Base-by-base conservation (phyloP, 2,113 vertebrate species). In the Lamprotornis superbus region DNA sequence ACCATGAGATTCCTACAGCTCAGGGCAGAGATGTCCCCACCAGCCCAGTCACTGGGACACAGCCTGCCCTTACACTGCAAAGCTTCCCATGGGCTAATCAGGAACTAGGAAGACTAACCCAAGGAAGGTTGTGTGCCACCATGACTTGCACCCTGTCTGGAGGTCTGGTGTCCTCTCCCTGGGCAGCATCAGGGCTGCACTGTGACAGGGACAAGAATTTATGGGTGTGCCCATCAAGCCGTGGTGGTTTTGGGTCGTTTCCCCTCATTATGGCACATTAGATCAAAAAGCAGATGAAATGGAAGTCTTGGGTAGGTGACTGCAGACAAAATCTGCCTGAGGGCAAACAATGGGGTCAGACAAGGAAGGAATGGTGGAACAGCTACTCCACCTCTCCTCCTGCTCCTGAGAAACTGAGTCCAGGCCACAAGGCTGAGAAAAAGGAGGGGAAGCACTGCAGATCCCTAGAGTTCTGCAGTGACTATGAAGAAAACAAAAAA, bases 231-330 rank as follows among this genome's bases (percentile, higher is more conserved):
- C 4, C 40, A 47, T 25, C 64, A 12, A 7, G 2, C 42, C 31
- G 1, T 3, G 46, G 30, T 64, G 81, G 73, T 3, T 64, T 28
- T 40, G 0, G 0, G 52, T 37, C 3, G 0, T 27, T 16, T 35
- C 35, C 52, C 61, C 78, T 91, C 84, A 5, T 95, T 85, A 83
- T 0, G 1, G 83, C 3, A 0, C 33, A 42, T 94, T 7, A 90
- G 89, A 65, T 80, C 91, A 74, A 69, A 85, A 79, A 89, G 78
- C 74, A 90, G 78, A 76, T 25, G 57, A 95, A 82, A 94, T 50
- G 69, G 57, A 95, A 94, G 50, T 11, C 81, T 31, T 39, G 59
- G 44, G 86, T 13, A 47, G 81, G 81, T 63, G 76, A 47, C 42
- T 46, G 57, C 0, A 2, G 49, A 42, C 10, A 3, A 76, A 94